Evolutionary conservation across 92 coral and sea anemone genomes (phyloP), one percentile per base, ranked within the genome.

Genomic region (Virgularia gustaviana): DNA sequence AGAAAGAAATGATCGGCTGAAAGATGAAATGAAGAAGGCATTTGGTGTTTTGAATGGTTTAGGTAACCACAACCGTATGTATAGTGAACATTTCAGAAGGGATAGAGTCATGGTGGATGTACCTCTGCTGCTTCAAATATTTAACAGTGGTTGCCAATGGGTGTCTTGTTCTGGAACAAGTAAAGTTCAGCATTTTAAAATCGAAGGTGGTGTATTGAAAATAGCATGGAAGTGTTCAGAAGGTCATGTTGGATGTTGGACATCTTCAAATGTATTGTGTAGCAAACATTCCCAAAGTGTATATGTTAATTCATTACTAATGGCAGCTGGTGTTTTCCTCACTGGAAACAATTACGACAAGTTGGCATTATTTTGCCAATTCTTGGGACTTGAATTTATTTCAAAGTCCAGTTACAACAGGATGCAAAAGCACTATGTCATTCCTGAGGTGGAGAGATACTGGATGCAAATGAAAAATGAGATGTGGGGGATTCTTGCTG

Each of bases 261-360:
- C 55, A 55, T 78, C 83, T 5, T 78, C 83, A 13, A 25, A 44
- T 49, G 59, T 78, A 5, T 49, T 70, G 27, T 19, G 57, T 13
- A 30, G 42, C 9, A 78, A 78, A 56, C 34, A 65, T 35, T 44
- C 57, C 19, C 81, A 71, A 43, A 70, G 70, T 16, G 29, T 78
- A 15, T 78, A 34, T 57, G 58, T 70, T n/a, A 22, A 28, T 22
- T 28, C 79, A 4, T 34, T 47, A 15, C 27, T 71, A 4, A 18
- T 78, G 70, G 80, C 83, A 9, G 42, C 79, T 8, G 79, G 78
- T 30, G 25, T 33, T 29, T 44, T 71, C 3, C 11, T 71, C 3
- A 44, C 82, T 27, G 82, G 83, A 9, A 77, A 78, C 35, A 78
- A 77, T 39, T 71, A 51, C 70, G 82, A 54, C 9, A 78, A 78